Base-by-base conservation (phyloP, 2,888 invertebrate genomes). In the Aphidoletes aphidimyza region DNA sequence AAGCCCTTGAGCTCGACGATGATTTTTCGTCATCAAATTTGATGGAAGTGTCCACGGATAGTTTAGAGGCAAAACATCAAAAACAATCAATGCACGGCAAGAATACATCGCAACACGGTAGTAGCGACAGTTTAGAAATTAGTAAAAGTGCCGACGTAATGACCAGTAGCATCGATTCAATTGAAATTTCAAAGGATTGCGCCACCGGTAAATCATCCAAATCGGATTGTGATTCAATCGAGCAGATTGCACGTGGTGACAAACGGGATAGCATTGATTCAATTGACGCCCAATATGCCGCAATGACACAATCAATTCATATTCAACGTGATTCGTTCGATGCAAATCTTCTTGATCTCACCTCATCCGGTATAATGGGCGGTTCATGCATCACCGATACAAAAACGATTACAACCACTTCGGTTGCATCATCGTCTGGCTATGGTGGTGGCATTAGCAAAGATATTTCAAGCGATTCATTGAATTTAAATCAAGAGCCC, bases 101-200 rank as follows among this genome's bases (percentile, higher is more conserved):
- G 37, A 89, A 90, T 84, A 91, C 92, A 26, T 88, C 88, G 0
- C 91, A 92, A 83, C 92, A 92, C 86, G 92, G 92, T 78, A 94
- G 94, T 87, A 92, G 93, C 0, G 94, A 94, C 87, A 94, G 94
- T 84, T 89, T 94, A 85, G 94, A 94, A 86, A 91, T 92, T 86
- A 92, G 92, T 87, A 92, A 91, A 83, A 91, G 91, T 85, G 89
- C 89, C 84, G 90, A 91, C 87, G 86, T 91, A 85, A 91, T 91
- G 89, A 92, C 92, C 3, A 93, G 93, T 87, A 93, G 93, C 86
- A 91, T 93, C 17, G 92, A 90, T 78, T 90, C 90, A 14, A 89
- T 89, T 26, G 89, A 90, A 91, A 89, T 89, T 36, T 90, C 90
- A 0, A 92, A 88, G 90, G 89, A 89, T 86, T 45, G 45, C n/a